Base-by-base conservation (phyloP, 2,797 vertebrate genomes). In the Acanthurus leucopareius region DNA sequence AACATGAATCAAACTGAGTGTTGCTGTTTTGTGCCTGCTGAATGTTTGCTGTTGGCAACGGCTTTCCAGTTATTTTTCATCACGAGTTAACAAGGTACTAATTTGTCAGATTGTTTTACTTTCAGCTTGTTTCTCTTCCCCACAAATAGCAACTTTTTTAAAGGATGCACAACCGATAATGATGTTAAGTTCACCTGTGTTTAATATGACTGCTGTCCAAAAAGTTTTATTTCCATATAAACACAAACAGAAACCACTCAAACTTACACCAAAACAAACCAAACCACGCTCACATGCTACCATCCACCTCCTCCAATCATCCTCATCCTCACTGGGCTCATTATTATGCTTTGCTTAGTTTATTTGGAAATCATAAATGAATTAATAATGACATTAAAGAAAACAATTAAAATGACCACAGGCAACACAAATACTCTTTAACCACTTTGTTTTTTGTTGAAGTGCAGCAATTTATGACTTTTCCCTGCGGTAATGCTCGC, bases 381-480 rank as follows among this genome's bases (percentile, higher is more conserved):
- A 8, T 17, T 25, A 38, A 51, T 48, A 14, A n/a, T 58, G 22
- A 28, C 14, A 35, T 35, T 35, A 61, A 10, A 19, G 16, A 1
- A 16, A 59, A 42, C 2, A 25, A 44, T 19, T 45, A 38, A 44
- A 53, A 45, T 28, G 0, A 25, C 19, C 6, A n/a, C n/a, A 54
- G n/a, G 19, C 54, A 25, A 32, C 52, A 56, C 17, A 61, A 69
- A 67, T 3, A 25, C 14, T 28, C 3, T 25, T 52, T 35, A 47
- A 71, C 32, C 17, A n/a, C 40, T 52, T 20, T 76, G 32, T 60
- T 4, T 4, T 40, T 74, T 48, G 44, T 68, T 49, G 32, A 28
- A 38, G 28, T 3, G 32, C 44, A 57, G 62, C 13, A 51, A n/a
- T 38, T 51, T 56, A 20, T 42, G 35, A 17, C 3, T 20, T 65